phyloP scores from a whole-genome alignment of 1,140 invertebrate species.

The Trichonephila clavata region DNA sequence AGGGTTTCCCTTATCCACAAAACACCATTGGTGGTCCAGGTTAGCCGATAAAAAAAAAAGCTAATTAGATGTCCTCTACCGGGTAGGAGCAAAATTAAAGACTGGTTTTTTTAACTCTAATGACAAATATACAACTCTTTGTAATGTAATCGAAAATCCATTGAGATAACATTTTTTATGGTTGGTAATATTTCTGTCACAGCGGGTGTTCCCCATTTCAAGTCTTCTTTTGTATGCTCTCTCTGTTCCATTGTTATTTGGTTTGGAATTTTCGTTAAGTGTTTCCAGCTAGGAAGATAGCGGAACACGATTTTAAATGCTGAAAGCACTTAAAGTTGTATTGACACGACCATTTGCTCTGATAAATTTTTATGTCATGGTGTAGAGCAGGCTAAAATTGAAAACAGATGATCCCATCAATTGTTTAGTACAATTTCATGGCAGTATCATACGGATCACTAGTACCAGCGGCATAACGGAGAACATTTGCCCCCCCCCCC shows the following conservation, averaged over 20 bases:
- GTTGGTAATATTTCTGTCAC: slow-evolving; percentile 25
- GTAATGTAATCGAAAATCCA: slow-evolving; percentile 20
- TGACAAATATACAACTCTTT: background rate
- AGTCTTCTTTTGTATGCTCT: background rate
- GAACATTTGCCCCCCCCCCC: too few species aligned
- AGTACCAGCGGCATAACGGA: too few species aligned
- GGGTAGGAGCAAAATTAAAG: background rate
- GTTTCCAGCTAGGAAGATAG: background rate
- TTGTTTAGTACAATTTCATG: too few species aligned
- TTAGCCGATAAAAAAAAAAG: background rate
- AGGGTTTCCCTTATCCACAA: background rate
- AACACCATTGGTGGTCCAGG: slow-evolving; percentile 50
- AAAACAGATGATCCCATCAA: too few species aligned
- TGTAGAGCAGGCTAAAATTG: too few species aligned
- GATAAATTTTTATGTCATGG: too few species aligned
- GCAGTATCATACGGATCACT: too few species aligned
- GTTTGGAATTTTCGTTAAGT: background rate
- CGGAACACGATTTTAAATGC: background rate
- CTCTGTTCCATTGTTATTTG: background rate
- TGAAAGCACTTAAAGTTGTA: too few species aligned
- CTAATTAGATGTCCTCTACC: slow-evolving; percentile 36
- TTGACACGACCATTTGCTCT: too few species aligned
- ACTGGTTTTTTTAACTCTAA: background rate
- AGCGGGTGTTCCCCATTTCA: slow-evolving; percentile 14
- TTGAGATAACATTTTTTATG: slow-evolving; percentile 37